Evolutionary conservation across 2,888 invertebrate genomes (phyloP).

Genomic region (Nephrotoma flavescens): DNA sequence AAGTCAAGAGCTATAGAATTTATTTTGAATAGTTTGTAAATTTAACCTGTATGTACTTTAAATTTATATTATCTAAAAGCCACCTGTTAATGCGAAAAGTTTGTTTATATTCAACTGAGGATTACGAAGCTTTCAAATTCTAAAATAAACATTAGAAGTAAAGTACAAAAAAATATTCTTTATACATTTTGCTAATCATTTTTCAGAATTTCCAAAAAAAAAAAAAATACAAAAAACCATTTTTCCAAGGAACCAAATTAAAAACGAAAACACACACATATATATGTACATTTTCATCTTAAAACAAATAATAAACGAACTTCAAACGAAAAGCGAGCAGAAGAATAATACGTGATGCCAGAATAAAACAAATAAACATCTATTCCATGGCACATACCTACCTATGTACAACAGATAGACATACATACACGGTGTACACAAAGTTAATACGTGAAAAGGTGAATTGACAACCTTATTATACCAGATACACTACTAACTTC

Average conservation of each 20-base stretch:
- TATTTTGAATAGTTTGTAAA: too few species aligned
- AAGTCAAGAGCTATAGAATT: too few species aligned
- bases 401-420: neutral
- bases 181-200: neutral
- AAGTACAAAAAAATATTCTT: neutral
- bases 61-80: too few species aligned
- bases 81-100: too few species aligned
- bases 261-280: neutral
- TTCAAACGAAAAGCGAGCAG: neutral
- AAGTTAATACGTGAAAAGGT: conserved; percentile 4
- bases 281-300: neutral
- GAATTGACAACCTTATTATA: conserved; percentile 4
- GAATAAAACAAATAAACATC: neutral
- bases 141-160: neutral
- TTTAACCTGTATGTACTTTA: too few species aligned
- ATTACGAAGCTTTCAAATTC: neutral
- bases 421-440: neutral
- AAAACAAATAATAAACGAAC: neutral
- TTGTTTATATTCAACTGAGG: too few species aligned
- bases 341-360: neutral
- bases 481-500: neutral
- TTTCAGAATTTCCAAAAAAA: neutral
- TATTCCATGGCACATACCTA: neutral
- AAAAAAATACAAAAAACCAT: neutral
- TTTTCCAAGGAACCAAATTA: neutral